These are phyloP conservation scores for Drosophila pruinosa DNA, from an alignment of 1,140 invertebrate genomes.

Conservation along the genomic window DNA sequence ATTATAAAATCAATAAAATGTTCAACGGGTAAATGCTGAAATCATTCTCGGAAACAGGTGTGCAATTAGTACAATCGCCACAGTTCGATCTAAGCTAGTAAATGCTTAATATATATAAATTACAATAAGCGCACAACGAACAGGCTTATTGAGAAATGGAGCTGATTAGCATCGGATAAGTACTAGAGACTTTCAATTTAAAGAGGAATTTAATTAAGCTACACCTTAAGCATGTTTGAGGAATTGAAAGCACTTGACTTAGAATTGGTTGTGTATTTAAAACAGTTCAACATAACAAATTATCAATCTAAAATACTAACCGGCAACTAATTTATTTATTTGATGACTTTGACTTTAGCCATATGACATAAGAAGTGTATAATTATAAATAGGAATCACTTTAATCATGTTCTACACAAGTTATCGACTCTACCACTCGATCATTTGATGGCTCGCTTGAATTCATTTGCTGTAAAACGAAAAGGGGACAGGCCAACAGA, in stretches of 20 bases:
- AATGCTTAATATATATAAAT: background rate
- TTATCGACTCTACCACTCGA: background rate
- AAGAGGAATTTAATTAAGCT: background rate
- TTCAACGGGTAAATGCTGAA: constrained; percentile 26
- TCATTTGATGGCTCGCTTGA: constrained; percentile 9
- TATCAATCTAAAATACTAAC: no score
- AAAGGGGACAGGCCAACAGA: background rate
- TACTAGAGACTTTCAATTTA: background rate
- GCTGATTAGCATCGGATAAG: background rate
- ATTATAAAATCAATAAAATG: constrained; percentile 77
- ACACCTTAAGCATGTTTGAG: background rate
- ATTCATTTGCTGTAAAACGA: background rate
- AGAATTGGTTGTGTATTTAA: background rate
- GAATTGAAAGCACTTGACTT: no score
- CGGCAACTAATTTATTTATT: no score
- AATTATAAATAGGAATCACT: background rate
- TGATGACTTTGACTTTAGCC: background rate
- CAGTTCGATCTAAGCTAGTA: background rate
- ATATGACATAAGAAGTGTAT: background rate
- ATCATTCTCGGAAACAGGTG: constrained; percentile 17
- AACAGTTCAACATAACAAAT: no score
- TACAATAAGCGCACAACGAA: background rate
- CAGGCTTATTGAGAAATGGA: background rate
- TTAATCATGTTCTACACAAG: background rate
- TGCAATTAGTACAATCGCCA: background rate